Conservation (phyloP, 2,797 vertebrate species). For the Triplophysa bombifrons region DNA sequence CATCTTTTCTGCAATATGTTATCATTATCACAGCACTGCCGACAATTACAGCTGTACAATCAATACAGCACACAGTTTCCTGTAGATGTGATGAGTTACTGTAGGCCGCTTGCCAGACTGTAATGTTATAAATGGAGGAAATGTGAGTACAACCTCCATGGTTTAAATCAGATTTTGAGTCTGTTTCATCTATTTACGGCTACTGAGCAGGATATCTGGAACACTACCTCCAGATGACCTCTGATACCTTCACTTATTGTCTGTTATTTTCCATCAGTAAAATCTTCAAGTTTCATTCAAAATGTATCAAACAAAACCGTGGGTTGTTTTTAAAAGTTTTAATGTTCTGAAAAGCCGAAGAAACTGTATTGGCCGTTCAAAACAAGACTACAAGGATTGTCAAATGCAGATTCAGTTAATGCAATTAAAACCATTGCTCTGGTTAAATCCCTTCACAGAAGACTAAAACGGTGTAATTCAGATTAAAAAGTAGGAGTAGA, state of each 20-base stretch:
- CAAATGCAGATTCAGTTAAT: conserved; percentile 18
- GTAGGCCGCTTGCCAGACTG: conserved; percentile 17
- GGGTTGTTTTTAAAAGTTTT: conserved; percentile 18
- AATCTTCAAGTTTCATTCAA: not conserved
- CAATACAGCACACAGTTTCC: not conserved
- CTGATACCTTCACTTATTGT: not conserved
- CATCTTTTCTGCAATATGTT: not conserved
- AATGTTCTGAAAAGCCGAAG: conserved; percentile 39
- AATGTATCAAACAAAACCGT: not conserved
- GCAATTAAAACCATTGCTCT: conserved; percentile 41
- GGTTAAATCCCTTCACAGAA: conserved; percentile 44
- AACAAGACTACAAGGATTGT: conserved; percentile 31
- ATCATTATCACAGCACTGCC: not conserved
- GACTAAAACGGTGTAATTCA: conserved; percentile 52
- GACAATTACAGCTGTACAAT: not conserved
- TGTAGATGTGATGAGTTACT: not conserved
- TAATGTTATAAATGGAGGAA: conserved; percentile 44
- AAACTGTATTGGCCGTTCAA: conserved; percentile 21
- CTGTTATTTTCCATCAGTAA: not conserved
- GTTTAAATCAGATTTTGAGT: conserved; percentile 40
- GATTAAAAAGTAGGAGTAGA: conserved; percentile 11
- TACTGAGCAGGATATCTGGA: conserved; percentile 20
- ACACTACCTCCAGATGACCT: conserved; percentile 28
- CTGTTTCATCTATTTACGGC: conserved; percentile 25
- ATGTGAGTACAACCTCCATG: conserved; percentile 18